phyloP scores from a whole-genome alignment of 1,140 invertebrate species.

The Acyrthosiphon pisum region DNA sequence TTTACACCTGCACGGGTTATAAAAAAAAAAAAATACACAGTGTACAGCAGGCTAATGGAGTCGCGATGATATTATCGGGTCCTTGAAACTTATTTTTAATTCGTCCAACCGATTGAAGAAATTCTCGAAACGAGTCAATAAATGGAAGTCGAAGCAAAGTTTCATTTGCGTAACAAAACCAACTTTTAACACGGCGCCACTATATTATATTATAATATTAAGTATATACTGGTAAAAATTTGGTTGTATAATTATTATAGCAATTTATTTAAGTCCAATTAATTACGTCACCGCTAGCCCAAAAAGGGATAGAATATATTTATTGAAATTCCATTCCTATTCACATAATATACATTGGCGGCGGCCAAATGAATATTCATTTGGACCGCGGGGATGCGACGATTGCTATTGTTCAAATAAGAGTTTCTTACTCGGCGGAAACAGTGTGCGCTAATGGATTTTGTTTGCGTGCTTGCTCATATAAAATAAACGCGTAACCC shows the following conservation, averaged over 20 bases:
- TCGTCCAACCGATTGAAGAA: neutral
- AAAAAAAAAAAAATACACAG: neutral
- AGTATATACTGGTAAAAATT: slow-evolving; percentile 10
- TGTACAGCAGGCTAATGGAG: neutral
- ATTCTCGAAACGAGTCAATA: neutral
- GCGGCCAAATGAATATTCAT: slow-evolving; percentile 31
- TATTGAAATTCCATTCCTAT: slow-evolving; percentile 1
- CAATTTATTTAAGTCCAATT: slow-evolving; percentile 20
- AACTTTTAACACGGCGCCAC: neutral
- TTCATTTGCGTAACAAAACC: neutral
- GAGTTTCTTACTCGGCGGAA: neutral
- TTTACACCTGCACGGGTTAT: neutral
- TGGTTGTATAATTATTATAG: neutral
- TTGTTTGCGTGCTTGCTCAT: neutral
- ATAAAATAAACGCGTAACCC: neutral
- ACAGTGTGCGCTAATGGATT: neutral
- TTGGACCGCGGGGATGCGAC: neutral
- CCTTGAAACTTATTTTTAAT: neutral
- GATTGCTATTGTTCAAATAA: slow-evolving; percentile 2
- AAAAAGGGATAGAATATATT: slow-evolving; percentile 30
- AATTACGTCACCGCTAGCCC: neutral
- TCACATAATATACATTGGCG: neutral
- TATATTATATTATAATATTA: neutral
- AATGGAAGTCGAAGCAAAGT: neutral
- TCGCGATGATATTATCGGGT: neutral